Percentiles rank a stretch among this genome's conserved stretches.
phyloP scores from a whole-genome alignment of 2,113 vertebrate genomes.

The Columbina picui region DNA sequence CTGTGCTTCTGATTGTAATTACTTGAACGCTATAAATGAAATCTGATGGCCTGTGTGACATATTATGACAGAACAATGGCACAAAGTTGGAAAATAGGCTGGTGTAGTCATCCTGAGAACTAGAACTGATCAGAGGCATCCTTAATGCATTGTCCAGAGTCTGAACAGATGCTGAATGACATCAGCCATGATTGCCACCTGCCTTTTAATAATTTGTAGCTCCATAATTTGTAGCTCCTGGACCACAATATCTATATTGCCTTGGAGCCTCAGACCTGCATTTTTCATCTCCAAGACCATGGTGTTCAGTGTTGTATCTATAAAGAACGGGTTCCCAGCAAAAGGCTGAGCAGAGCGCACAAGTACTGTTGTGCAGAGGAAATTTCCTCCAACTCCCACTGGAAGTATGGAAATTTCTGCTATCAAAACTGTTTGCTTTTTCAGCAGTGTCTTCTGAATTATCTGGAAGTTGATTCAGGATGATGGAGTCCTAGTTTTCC shows the following conservation, averaged over 20 bases:
- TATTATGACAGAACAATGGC: not conserved
- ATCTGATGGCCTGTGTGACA: not conserved
- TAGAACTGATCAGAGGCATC: not conserved
- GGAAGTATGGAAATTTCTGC: not conserved
- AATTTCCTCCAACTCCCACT: not conserved
- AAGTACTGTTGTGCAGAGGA: not conserved
- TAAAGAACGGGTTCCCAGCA: not conserved
- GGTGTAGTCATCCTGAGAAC: not conserved
- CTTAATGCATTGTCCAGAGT: not conserved
- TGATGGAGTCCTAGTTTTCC: not conserved
- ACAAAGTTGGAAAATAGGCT: not conserved
- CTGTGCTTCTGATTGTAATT: not conserved
- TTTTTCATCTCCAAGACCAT: conserved; percentile 24
- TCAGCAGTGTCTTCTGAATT: not conserved
- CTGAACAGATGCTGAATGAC: not conserved
- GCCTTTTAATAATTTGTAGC: not conserved
- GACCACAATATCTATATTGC: conserved; percentile 20
- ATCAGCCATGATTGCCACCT: not conserved
- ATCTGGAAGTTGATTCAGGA: not conserved
- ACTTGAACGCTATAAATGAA: not conserved
- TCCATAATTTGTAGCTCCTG: conserved; percentile 28
- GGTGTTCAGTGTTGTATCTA: not conserved
- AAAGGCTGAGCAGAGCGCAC: not conserved
- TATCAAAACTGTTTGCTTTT: not conserved
- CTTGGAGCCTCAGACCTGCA: not conserved